Base-by-base conservation (phyloP, 1,140 invertebrate genomes). In the Hestina assimilis region DNA sequence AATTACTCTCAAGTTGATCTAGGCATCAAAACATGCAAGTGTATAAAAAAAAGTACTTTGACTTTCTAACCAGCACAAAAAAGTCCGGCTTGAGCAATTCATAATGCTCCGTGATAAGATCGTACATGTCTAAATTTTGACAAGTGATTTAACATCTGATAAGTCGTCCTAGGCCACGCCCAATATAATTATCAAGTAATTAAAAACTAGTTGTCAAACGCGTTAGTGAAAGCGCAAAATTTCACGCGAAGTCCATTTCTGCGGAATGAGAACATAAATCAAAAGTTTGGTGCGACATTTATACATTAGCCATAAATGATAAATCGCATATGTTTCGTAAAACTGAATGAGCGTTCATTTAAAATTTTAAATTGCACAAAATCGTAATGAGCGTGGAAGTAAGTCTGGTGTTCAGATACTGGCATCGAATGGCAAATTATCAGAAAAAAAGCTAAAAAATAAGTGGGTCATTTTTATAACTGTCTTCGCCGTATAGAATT, bases 201-300 rank as follows among this genome's bases (percentile, higher is more conserved):
- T 82, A 79, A 69, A 72, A 41, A 42, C 70, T 60, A 70, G 60
- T n/a, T n/a, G n/a, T 48, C 66, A 71, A 78, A 75, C 72, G 51
- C 65, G 70, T 66, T 59, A 82, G 82, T 83, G 82, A 85, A 85
- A 84, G 81, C n/a, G n/a, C 62, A 66, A 64, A 63, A 67, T 77
- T 82, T 77, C 73, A 80, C 73, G 68, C 62, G 47, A 72, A 72
- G 43, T 72, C 72, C 57, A 71, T 76, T 70, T 79, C 45, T 42
- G 56, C 41, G 23, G 15, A 62, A 26, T 46, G 45, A 61, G 57
- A 55, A 55, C 58, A 47, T 61, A 61, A 57, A 11, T 50, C 20
- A 56, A 56, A 28, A 33, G 35, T 52, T 31, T 61, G 33, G 12
- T 28, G 43, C 35, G 58, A 62, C 47, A 68, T 47, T 55, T 43